A percentile compares a stretch with the other conserved stretches of the same genome.
phyloP scores from a whole-genome alignment of 2,113 vertebrate species.

The Aldabrachelys gigantea region DNA sequence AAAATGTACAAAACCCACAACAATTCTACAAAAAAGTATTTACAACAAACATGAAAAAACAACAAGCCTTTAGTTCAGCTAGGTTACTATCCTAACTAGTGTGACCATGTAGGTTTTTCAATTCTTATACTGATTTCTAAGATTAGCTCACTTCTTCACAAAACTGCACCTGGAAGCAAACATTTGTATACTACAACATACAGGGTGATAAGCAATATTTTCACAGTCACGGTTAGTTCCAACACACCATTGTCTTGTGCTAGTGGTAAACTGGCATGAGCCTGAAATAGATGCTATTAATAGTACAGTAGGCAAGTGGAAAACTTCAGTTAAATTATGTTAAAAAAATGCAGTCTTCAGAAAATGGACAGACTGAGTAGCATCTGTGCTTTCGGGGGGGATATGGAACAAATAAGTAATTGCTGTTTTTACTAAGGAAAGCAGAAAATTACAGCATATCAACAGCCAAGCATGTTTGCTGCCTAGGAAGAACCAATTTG shows the following conservation, averaged over 20 bases:
- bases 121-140: neutral
- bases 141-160: neutral
- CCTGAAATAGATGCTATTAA: slow-evolving; percentile 57
- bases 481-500: slow-evolving; percentile 63
- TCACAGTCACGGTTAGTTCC: neutral
- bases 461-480: slow-evolving; percentile 64
- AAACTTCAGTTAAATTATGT: slow-evolving; percentile 24
- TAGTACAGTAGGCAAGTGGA: neutral
- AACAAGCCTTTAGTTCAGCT: neutral
- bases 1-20: neutral
- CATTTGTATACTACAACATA: neutral
- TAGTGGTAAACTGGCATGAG: slow-evolving; percentile 41
- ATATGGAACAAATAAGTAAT: slow-evolving; percentile 71
- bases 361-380: slow-evolving; percentile 78
- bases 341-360: neutral
- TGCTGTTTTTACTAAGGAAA: slow-evolving; percentile 68
- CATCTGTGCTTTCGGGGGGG: slow-evolving; percentile 72
- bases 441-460: slow-evolving; percentile 61
- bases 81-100: neutral
- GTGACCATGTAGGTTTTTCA: neutral
- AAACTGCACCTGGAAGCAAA: slow-evolving; percentile 5
- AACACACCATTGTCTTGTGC: slow-evolving; percentile 28
- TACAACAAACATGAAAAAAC: accelerated
- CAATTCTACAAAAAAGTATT: neutral
- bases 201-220: slow-evolving; percentile 1